phyloP scores from a whole-genome alignment of 2,888 invertebrate species.

The Amiota mariae region DNA sequence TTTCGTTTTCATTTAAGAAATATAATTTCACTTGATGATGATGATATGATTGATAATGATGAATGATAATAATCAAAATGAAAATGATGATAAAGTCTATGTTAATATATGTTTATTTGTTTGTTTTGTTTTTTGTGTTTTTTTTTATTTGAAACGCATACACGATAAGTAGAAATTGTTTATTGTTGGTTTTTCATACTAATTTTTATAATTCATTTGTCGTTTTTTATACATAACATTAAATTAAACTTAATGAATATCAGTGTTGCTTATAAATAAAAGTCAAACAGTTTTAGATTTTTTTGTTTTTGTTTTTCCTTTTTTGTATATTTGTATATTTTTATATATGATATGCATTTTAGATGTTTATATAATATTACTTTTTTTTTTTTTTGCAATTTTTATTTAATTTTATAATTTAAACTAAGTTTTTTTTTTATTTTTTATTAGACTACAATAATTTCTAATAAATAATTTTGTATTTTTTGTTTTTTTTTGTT shows the following conservation, averaged over 20 bases:
- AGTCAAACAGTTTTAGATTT: constrained; percentile 47
- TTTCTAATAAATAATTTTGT: constrained; percentile 19
- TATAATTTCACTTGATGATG: constrained; percentile 33
- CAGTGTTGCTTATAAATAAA: constrained; percentile 60
- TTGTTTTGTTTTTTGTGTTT: constrained; percentile 29
- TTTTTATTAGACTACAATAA: constrained; percentile 44
- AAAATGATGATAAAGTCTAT: not conserved
- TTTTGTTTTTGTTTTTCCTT: constrained; percentile 8
- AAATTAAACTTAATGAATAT: constrained; percentile 63
- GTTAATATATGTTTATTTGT: constrained; percentile 6
- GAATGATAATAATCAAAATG: constrained; percentile 33
- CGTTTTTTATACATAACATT: constrained; percentile 42
- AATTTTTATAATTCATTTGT: constrained; percentile 28
- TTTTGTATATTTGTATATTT: constrained; percentile 36
- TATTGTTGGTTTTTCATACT: constrained; percentile 25
- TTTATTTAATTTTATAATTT: constrained; percentile 37
- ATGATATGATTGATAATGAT: too few species aligned
- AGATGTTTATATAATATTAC: constrained; percentile 28
- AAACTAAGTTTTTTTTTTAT: constrained; percentile 37
- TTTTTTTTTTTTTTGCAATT: not conserved
- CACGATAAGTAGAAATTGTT: constrained; percentile 30
- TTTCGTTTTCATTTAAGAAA: too few species aligned
- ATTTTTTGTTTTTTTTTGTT: constrained; percentile 36
- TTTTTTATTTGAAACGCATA: constrained; percentile 7
- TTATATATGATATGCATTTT: constrained; percentile 39